Conservation (phyloP, 2,113 vertebrate genomes). For the Struthidea cinerea region DNA sequence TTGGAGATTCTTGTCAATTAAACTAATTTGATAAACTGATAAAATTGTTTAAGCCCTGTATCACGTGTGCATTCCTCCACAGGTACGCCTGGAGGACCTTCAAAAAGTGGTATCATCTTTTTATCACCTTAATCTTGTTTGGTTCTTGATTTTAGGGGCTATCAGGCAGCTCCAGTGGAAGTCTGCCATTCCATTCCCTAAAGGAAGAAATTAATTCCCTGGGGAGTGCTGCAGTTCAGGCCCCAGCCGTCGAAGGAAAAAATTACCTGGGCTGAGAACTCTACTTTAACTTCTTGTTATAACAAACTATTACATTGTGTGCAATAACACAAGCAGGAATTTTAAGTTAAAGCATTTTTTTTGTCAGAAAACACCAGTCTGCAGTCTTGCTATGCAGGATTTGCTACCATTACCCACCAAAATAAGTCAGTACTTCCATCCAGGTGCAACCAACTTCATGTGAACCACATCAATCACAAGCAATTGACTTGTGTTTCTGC, state of each 20-base stretch:
- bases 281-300: neutral
- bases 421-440: neutral
- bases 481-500: neutral
- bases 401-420: neutral
- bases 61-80: accelerated
- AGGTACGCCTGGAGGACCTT: neutral
- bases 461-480: neutral
- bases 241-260: neutral
- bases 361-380: neutral
- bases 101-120: neutral
- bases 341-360: neutral
- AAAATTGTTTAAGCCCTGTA: neutral
- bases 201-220: neutral
- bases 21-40: neutral
- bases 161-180: neutral
- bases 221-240: neutral
- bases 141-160: neutral
- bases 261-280: neutral
- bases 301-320: neutral
- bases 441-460: neutral
- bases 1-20: neutral
- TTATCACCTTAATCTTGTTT: neutral
- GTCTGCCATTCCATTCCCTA: neutral
- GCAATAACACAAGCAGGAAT: neutral
- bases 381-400: neutral